Conservation (phyloP, 2,888 invertebrate genomes). For the Stegana nigrithorax region DNA sequence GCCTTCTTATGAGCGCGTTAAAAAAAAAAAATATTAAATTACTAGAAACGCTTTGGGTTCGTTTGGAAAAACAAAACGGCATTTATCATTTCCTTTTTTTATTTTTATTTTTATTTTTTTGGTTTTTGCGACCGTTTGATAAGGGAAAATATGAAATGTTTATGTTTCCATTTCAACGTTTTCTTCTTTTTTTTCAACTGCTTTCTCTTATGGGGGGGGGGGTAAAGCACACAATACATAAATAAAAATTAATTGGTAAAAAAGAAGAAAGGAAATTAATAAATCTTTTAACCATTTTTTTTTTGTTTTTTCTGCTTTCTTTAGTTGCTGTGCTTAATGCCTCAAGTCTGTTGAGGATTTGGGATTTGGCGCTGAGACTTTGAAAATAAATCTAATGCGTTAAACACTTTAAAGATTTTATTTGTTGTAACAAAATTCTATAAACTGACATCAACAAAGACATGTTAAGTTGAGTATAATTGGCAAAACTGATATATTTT, state of each 20-base stretch:
- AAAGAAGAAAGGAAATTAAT: too few relatives aligned
- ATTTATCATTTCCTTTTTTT: conserved; percentile 50
- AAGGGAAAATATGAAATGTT: conserved; percentile 40
- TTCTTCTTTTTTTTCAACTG: not conserved
- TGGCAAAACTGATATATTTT: too few relatives aligned
- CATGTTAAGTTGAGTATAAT: too few relatives aligned
- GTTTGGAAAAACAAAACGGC: conserved; percentile 23
- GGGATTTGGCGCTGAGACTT: too few relatives aligned
- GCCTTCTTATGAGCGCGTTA: conserved; percentile 11
- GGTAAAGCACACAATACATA: conserved; percentile 48
- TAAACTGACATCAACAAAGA: too few relatives aligned
- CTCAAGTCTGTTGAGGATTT: too few relatives aligned
- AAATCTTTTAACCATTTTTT: not conserved
- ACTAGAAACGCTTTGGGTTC: conserved; percentile 30
- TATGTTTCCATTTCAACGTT: not conserved
- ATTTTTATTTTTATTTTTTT: not conserved
- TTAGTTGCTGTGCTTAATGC: too few relatives aligned
- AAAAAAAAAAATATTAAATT: conserved; percentile 50
- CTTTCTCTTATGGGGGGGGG: conserved; percentile 21
- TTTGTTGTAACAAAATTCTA: too few relatives aligned
- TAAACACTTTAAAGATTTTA: too few relatives aligned
- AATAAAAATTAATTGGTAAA: conserved; percentile 57
- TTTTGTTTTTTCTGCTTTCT: conserved; percentile 15
- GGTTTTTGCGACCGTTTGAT: conserved; percentile 58
- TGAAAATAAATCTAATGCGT: too few relatives aligned